phyloP scores from a whole-genome alignment of 1,140 invertebrate genomes.

The Tetramorium simillimum region DNA sequence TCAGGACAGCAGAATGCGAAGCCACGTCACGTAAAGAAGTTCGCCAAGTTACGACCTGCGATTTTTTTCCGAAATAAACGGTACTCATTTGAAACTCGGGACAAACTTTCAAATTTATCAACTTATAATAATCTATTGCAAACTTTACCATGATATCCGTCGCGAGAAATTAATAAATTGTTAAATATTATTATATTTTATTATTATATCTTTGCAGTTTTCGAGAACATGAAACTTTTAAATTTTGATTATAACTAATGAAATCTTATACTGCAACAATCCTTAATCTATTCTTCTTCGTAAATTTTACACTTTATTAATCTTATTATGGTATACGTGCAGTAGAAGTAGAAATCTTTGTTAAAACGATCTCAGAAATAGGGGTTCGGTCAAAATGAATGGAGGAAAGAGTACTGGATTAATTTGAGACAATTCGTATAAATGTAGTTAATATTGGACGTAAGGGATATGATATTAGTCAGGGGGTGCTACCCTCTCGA shows the following conservation, averaged over 20 bases:
- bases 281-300: not conserved
- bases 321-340: conserved; percentile 25
- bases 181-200: too few species aligned
- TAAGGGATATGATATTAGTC: conserved; percentile 49
- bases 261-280: not conserved
- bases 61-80: conserved; percentile 8
- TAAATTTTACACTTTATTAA: not conserved
- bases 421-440: conserved; percentile 82
- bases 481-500: conserved; percentile 73
- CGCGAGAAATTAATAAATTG: not conserved
- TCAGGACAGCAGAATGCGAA: conserved; percentile 42
- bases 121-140: not conserved
- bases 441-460: conserved; percentile 69
- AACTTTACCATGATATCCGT: not conserved
- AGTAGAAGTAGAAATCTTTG: conserved; percentile 37
- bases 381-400: conserved; percentile 75
- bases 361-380: conserved; percentile 44
- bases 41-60: conserved; percentile 10
- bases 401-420: conserved; percentile 81
- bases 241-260: not conserved
- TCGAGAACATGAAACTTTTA: not conserved
- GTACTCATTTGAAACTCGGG: not conserved
- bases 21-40: conserved; percentile 35
- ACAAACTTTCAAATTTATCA: not conserved
- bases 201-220: not conserved